Base-by-base conservation (phyloP, 2,113 vertebrate species). In the Macheiramphus alcinus region DNA sequence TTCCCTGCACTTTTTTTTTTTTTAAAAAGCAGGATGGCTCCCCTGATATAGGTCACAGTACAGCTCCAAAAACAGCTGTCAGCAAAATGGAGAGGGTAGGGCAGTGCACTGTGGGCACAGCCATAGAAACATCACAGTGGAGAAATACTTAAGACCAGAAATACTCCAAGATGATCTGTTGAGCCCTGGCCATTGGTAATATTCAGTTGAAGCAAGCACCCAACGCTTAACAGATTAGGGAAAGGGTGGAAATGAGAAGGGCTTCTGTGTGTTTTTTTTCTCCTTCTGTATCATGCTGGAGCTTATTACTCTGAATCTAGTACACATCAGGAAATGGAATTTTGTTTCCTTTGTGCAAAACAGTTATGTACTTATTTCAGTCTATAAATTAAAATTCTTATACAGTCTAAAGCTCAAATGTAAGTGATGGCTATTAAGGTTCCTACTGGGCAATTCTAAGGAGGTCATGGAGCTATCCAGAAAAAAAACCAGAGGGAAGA, bases 41-140 rank as follows among this genome's bases (percentile, higher is more conserved):
- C 55, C 13, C 38, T 45, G 18, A 85, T 22, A 31, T 43, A 92
- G 71, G 62, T 72, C 88, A 93, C 29, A 95, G 66, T 88, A 52
- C 74, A 88, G 75, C 58, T 92, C 58, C 75, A 90, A 83, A 96
- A 80, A 42, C 1, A 88, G 45, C 6, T 58, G 23, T 53, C 58
- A 83, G 90, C 93, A 88, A 22, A 75, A 82, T 17, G 6, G 20
- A 72, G 36, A 58, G 61, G 7, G 27, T 47, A 82, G 67, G 79
- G 53, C 74, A 86, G 62, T 13, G 11, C 16, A 21, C 1, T 45
- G 36, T 40, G 9, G 55, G 56, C 70, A 93, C 15, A 78, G 80
- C 53, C 68, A 62, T 1, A 65, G 70, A 68, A 59, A 82, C 15
- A 47, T 16, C 40, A 52, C 1, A 2, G 36, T 50, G 27, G 36